Conservation (phyloP, 2,113 vertebrate species). For the Pelobates fuscus region DNA sequence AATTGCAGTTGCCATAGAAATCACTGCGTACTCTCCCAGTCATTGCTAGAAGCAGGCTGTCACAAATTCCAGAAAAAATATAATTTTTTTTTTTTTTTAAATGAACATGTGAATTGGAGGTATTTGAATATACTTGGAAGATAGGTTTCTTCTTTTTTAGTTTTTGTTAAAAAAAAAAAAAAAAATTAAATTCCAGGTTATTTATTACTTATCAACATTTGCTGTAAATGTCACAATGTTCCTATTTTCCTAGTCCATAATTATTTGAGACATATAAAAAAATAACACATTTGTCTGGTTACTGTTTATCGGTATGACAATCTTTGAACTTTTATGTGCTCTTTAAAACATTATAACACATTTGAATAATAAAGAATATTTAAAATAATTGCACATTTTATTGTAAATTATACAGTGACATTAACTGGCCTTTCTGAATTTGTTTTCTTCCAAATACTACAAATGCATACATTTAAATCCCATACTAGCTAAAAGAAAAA, state of each 20-base stretch:
- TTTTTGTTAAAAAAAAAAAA: too few species aligned
- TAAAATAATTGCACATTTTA: constrained; percentile 13
- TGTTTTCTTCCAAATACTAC: constrained; percentile 21
- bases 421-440: constrained; percentile 27
- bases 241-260: background rate
- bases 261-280: constrained; percentile 1
- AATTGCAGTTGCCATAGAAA: constrained; percentile 48
- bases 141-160: background rate
- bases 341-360: constrained; percentile 4
- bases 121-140: too few species aligned
- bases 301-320: constrained; percentile 26
- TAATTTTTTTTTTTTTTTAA: background rate
- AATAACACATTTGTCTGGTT: constrained; percentile 30
- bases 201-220: constrained; percentile 5
- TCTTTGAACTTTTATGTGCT: constrained; percentile 38
- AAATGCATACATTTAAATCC: background rate
- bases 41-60: constrained; percentile 13
- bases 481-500: background rate
- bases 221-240: constrained; percentile 35
- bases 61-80: constrained; percentile 24
- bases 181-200: constrained; percentile 12
- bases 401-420: constrained; percentile 29
- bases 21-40: constrained; percentile 18
- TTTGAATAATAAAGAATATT: constrained; percentile 40
- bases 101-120: background rate